These are phyloP conservation scores for Platyura marginata DNA, from an alignment of 1,140 invertebrate genomes.

Conservation along the genomic window DNA sequence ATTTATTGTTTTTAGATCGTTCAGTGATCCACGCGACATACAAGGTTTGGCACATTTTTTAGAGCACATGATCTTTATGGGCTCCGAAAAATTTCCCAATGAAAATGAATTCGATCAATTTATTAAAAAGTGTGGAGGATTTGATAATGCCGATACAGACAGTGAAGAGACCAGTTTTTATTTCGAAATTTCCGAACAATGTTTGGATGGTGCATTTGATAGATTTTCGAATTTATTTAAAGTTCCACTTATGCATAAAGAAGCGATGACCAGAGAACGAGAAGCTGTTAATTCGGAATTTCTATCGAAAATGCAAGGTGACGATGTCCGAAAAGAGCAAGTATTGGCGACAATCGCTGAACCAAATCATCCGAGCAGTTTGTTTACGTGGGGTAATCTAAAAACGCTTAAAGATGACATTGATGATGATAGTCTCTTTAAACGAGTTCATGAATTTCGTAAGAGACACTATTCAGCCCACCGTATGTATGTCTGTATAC, in stretches of 20 bases:
- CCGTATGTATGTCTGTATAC: conserved; percentile 68
- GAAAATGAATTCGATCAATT: conserved; percentile 76
- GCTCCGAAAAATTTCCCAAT: conserved; percentile 66
- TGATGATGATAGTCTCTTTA: conserved; percentile 39
- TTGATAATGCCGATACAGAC: conserved; percentile 67
- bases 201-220: conserved; percentile 54
- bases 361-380: conserved; percentile 47
- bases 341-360: conserved; percentile 47
- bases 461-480: conserved; percentile 72
- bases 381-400: conserved; percentile 75
- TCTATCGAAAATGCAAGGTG: conserved; percentile 16
- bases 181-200: conserved; percentile 67
- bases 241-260: conserved; percentile 65
- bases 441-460: conserved; percentile 57
- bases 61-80: conserved; percentile 94
- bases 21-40: conserved; percentile 48
- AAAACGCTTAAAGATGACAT: conserved; percentile 53
- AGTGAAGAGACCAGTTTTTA: conserved; percentile 73
- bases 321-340: conserved; percentile 35
- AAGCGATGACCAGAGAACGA: conserved; percentile 76
- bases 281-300: conserved; percentile 73
- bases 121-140: conserved; percentile 61
- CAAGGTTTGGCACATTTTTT: conserved; percentile 78
- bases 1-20: conserved; percentile 31
- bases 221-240: conserved; percentile 85